A percentile compares a stretch with the other conserved stretches of the same genome.
phyloP scores from a whole-genome alignment of 2,113 vertebrate species.

The Bagarius yarrelli region DNA sequence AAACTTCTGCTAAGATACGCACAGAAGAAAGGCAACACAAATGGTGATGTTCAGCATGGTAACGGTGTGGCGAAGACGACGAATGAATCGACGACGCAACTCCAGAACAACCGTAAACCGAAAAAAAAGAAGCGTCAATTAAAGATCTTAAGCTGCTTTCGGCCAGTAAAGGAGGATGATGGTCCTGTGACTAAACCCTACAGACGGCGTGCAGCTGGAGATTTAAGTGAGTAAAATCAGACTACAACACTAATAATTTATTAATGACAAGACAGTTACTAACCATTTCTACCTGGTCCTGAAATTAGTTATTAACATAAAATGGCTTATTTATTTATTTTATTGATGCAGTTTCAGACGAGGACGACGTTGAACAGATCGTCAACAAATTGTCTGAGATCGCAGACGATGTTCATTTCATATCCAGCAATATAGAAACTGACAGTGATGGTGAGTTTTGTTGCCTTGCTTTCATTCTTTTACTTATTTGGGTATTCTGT shows the following conservation, averaged over 20 bases:
- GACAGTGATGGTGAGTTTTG: conserved; percentile 58
- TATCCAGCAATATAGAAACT: background rate
- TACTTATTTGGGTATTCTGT: background rate
- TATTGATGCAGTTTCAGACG: background rate
- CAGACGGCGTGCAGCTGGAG: background rate
- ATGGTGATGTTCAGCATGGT: background rate
- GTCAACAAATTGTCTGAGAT: conserved; percentile 52
- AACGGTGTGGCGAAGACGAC: background rate
- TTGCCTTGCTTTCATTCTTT: too few relatives aligned
- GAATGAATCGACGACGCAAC: background rate
- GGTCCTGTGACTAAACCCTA: rapidly evolving
- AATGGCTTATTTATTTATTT: background rate
- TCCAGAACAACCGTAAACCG: background rate
- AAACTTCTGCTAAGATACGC: conserved; percentile 62
- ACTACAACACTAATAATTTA: background rate
- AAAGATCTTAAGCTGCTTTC: conserved; percentile 53
- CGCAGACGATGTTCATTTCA: conserved; percentile 53
- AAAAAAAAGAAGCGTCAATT: conserved; percentile 8
- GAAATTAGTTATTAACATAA: background rate
- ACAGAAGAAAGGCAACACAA: conserved; percentile 31
- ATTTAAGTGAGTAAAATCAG: conserved; percentile 2
- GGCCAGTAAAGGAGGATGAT: conserved; percentile 11
- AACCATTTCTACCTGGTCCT: background rate
- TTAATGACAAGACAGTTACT: too few relatives aligned
- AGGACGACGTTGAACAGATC: background rate